Evolutionary conservation across 2,797 vertebrate species (phyloP).

Genomic region (Tinamus major): DNA sequence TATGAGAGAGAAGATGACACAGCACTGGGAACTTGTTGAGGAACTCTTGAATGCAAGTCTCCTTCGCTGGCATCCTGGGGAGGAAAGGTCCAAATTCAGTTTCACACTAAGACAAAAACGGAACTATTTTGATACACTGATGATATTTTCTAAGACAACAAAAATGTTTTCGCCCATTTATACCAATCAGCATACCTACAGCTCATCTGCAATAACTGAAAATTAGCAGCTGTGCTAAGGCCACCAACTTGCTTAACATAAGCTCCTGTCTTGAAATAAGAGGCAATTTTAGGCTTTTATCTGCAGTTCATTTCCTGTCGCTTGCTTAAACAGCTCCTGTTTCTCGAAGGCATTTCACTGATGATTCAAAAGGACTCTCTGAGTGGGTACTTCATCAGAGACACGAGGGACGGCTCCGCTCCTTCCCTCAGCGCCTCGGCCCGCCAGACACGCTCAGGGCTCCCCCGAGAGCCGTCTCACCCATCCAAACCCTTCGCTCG

Average conservation of each 20-base stretch:
- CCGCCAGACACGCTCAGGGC: not conserved
- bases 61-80: not conserved
- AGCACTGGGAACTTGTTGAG: not conserved
- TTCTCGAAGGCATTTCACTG: not conserved
- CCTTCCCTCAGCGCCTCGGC: not conserved
- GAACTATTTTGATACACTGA: not conserved
- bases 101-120: not conserved
- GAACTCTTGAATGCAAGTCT: not conserved
- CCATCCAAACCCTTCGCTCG: not conserved
- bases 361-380: not conserved
- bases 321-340: not conserved
- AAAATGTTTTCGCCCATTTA: not conserved
- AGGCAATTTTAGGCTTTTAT: not conserved
- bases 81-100: not conserved
- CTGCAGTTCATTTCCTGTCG: not conserved
- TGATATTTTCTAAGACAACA: not conserved
- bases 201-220: not conserved
- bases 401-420: not conserved
- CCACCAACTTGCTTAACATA: not conserved
- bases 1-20: not conserved
- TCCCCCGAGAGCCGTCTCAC: not conserved
- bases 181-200: not conserved
- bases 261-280: not conserved
- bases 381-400: not conserved
- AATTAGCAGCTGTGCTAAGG: not conserved